These are phyloP conservation scores for Callocephalon fimbriatum DNA, from an alignment of 2,113 vertebrate genomes.

Conservation along the genomic window DNA sequence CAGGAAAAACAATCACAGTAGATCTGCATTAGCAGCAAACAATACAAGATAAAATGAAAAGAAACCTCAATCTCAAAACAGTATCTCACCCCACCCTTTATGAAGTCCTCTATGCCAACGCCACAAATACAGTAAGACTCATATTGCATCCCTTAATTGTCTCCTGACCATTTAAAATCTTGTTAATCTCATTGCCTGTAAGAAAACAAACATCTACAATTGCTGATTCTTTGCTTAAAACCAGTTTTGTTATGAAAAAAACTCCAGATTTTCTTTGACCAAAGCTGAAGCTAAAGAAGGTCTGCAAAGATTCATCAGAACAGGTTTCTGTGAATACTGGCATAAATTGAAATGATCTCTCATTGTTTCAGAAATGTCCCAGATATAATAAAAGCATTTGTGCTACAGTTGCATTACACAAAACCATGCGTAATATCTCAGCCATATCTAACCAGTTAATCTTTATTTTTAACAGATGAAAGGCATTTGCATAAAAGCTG, in stretches of 20 bases:
- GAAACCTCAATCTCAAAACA: rapidly evolving
- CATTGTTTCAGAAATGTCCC: background rate
- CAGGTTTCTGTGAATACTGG: background rate
- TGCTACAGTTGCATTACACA: background rate
- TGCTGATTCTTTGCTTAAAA: background rate
- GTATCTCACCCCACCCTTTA: background rate
- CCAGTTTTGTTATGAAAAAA: background rate
- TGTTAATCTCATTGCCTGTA: background rate
- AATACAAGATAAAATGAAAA: background rate
- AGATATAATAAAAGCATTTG: background rate
- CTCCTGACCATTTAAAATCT: slow-evolving; percentile 25
- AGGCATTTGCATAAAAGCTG: background rate
- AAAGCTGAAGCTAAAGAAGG: background rate
- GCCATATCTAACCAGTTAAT: background rate
- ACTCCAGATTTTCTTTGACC: background rate
- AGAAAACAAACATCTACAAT: background rate
- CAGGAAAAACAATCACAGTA: background rate
- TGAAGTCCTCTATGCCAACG: background rate
- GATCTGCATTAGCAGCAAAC: background rate
- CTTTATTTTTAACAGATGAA: background rate
- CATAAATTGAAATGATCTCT: background rate
- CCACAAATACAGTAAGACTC: background rate
- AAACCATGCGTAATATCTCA: background rate
- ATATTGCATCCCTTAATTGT: background rate
- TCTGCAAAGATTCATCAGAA: background rate